Conservation (phyloP, 2,113 vertebrate genomes). For the Agapornis roseicollis region DNA sequence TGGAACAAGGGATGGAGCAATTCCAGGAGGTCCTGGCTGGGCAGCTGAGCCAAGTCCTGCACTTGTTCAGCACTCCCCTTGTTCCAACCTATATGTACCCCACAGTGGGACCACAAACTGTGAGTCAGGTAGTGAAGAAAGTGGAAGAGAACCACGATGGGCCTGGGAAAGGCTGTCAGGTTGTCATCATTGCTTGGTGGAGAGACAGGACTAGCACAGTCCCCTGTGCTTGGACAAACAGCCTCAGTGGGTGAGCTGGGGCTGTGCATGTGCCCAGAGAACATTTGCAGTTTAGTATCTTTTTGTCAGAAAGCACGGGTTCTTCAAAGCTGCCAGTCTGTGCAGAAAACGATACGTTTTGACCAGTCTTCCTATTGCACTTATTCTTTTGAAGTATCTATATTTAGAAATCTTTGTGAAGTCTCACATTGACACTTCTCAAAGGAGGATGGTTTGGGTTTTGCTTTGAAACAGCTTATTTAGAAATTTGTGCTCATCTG, state of each 20-base stretch:
- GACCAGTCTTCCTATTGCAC: constrained; percentile 33
- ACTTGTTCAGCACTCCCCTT: neutral
- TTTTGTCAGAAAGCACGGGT: neutral
- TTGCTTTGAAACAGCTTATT: constrained; percentile 48
- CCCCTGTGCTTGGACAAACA: fast-evolving
- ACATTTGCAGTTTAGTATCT: neutral
- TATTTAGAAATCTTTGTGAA: constrained; percentile 66
- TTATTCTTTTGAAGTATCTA: constrained; percentile 52
- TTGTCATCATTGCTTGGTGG: neutral
- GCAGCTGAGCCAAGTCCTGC: fast-evolving
- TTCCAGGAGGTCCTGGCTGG: neutral
- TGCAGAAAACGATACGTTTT: neutral
- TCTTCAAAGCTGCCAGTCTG: constrained; percentile 35
- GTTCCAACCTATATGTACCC: neutral
- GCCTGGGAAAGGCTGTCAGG: neutral
- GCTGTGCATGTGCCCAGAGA: neutral
- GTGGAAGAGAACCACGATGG: neutral
- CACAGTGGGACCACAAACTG: neutral
- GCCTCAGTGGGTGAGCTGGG: fast-evolving
- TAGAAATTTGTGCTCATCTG: constrained; percentile 12
- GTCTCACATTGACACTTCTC: constrained; percentile 15
- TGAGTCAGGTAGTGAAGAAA: neutral
- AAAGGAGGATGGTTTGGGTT: neutral
- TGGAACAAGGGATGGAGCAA: neutral
- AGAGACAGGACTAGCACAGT: neutral